A percentile compares a stretch with the other conserved stretches of the same genome.
These are phyloP conservation scores for Nymphalis io DNA, from an alignment of 1,140 invertebrate genomes.

Conservation along the genomic window DNA sequence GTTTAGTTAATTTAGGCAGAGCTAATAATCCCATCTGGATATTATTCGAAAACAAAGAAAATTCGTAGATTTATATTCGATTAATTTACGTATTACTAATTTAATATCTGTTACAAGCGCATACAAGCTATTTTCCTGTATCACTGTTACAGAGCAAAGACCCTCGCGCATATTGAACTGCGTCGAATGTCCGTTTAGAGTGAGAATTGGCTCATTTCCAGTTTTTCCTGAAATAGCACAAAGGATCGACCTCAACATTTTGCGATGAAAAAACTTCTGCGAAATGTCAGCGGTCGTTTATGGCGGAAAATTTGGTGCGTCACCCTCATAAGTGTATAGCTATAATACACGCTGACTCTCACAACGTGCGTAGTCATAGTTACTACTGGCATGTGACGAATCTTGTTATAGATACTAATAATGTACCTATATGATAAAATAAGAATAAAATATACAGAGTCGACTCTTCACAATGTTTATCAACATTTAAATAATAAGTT, in stretches of 20 bases:
- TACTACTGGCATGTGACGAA: conserved; percentile 9
- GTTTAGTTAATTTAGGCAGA: not conserved
- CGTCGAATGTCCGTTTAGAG: conserved; percentile 56
- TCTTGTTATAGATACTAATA: conserved; percentile 8
- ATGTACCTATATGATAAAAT: too few relatives aligned
- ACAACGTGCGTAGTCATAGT: conserved; percentile 16
- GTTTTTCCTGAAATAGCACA: conserved; percentile 77
- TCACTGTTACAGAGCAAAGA: conserved; percentile 53
- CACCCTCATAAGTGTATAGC: conserved; percentile 30
- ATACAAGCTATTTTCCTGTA: conserved; percentile 32
- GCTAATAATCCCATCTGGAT: conserved; percentile 43
- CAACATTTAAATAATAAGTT: not conserved
- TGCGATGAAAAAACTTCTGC: conserved; percentile 69
- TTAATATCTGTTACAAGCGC: conserved; percentile 11
- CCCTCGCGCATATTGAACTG: conserved; percentile 56
- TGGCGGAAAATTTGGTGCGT: conserved; percentile 69
- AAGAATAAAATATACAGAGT: not conserved
- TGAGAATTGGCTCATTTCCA: conserved; percentile 63
- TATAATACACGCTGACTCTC: not conserved
- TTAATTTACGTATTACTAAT: not conserved
- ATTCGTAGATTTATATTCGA: conserved; percentile 30
- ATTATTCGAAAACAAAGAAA: conserved; percentile 58
- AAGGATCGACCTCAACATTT: conserved; percentile 71
- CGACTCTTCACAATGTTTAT: not conserved
- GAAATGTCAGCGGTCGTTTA: conserved; percentile 63